Evolutionary conservation across 2,113 vertebrate species (phyloP), one percentile per base, ranked within the genome.

Genomic region (Corvus moneduloides): DNA sequence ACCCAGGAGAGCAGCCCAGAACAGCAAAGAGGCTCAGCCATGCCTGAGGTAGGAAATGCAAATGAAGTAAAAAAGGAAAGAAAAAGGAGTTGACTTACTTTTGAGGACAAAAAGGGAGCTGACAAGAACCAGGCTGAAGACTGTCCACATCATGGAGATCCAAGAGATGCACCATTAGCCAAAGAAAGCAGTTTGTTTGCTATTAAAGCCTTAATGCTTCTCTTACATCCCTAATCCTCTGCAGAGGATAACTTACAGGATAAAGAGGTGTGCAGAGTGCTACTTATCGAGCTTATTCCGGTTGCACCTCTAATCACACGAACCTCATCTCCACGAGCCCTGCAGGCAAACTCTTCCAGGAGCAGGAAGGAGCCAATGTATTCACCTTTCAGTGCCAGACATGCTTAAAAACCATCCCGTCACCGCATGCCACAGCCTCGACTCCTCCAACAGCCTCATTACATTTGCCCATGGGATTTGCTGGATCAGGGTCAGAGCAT

Each of bases 161-260:
- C 91, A 89, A 58, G 79, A 91, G 93, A 67, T 83, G 96, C 66
- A 97, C 90, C 95, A 96, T 97, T 90, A 93, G 92, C 85, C 96
- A 94, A 96, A 91, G 95, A 97, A 98, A 98, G 98, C 96, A 98
- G 98, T 96, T 97, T 89, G 96, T 98, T 98, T 97, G 97, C 93
- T 96, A 93, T 93, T 91, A 97, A 98, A 98, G 94, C 93, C 84
- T 84, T 96, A 97, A 98, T 93, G 97, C 97, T 98, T 98, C 97
- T 98, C 98, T 97, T 85, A 90, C 96, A 97, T 90, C 91, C 92
- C 94, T 98, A 98, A 98, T 98, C 97, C 97, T 58, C 93, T 52
- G 95, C 89, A 84, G 97, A 82, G 82, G 96, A 96, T 84, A 93
- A 97, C 87, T 96, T 73, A 55, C 22, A 68, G 98, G 98, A 98